Percentiles rank a stretch among this genome's conserved stretches.
phyloP scores from a whole-genome alignment of 2,113 vertebrate species.

The Podiceps cristatus region DNA sequence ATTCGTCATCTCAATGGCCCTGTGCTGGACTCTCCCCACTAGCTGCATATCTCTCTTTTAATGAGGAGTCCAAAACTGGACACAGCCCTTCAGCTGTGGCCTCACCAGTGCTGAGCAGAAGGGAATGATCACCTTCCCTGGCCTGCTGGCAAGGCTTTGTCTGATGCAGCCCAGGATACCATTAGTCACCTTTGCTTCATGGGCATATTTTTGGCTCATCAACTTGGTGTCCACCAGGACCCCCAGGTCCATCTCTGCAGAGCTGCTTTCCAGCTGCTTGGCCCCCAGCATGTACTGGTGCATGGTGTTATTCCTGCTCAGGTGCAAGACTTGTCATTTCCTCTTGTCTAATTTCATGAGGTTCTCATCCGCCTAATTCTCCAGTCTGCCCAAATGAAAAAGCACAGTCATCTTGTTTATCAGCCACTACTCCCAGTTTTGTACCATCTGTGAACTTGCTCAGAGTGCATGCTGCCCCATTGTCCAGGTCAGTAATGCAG shows the following conservation, averaged over 20 bases:
- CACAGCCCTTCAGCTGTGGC: background rate
- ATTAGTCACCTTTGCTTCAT: background rate
- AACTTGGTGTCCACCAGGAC: background rate
- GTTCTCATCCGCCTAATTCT: background rate
- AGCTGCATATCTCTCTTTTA: background rate
- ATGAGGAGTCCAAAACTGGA: background rate
- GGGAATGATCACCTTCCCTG: background rate
- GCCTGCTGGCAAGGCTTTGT: background rate
- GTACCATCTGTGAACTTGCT: background rate
- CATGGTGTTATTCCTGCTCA: background rate
- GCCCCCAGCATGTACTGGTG: background rate
- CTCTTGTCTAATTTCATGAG: background rate
- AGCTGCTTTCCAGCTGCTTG: background rate
- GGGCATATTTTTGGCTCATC: background rate
- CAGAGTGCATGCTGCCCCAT: background rate
- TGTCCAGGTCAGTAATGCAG: background rate
- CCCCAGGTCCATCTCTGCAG: background rate
- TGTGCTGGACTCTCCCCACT: background rate
- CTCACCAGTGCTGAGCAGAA: background rate
- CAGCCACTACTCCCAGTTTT: background rate
- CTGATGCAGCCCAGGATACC: background rate
- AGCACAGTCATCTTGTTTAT: background rate
- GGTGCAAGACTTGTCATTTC: background rate
- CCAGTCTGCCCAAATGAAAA: background rate
- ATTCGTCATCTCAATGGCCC: background rate